These are phyloP conservation scores for Pachycephus smyrnensis DNA, from an alignment of 2,888 invertebrate species.

Conservation along the genomic window DNA sequence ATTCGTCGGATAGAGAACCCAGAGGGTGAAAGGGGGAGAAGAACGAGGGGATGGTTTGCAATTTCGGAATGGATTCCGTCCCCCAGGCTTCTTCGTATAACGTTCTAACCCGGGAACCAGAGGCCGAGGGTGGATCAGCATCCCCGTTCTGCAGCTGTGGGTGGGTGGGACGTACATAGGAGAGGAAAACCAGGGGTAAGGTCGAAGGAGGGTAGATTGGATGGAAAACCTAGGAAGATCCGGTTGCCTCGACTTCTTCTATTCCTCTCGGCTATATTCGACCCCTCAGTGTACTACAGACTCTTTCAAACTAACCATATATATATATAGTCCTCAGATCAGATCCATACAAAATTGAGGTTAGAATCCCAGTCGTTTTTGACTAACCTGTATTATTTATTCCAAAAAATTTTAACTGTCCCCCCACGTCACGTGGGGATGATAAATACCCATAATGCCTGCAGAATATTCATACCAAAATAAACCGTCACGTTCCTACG, in stretches of 20 bases:
- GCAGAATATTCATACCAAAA: neutral
- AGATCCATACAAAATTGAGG: neutral
- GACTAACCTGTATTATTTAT: neutral
- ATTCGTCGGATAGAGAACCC: constrained; percentile 31
- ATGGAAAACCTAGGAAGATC: constrained; percentile 52
- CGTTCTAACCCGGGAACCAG: constrained; percentile 24
- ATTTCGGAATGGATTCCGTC: constrained; percentile 67
- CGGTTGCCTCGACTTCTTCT: constrained; percentile 24
- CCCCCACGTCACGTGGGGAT: neutral
- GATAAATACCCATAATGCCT: neutral
- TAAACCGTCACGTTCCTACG: neutral
- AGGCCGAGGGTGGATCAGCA: constrained; percentile 49
- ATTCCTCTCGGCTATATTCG: constrained; percentile 19
- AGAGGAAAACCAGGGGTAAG: constrained; percentile 17
- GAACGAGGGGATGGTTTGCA: constrained; percentile 58
- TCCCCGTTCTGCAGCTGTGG: constrained; percentile 43
- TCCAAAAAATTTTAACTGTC: neutral
- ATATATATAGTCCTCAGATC: neutral
- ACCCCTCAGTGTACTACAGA: neutral
- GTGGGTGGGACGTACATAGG: constrained; percentile 30
- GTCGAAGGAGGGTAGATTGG: constrained; percentile 47
- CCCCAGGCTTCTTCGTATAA: constrained; percentile 36
- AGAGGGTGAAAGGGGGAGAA: constrained; percentile 32
- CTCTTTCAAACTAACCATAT: neutral
- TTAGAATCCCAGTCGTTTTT: neutral